phyloP scores from a whole-genome alignment of 2,888 invertebrate species.

The Orchesellides sinensis region DNA sequence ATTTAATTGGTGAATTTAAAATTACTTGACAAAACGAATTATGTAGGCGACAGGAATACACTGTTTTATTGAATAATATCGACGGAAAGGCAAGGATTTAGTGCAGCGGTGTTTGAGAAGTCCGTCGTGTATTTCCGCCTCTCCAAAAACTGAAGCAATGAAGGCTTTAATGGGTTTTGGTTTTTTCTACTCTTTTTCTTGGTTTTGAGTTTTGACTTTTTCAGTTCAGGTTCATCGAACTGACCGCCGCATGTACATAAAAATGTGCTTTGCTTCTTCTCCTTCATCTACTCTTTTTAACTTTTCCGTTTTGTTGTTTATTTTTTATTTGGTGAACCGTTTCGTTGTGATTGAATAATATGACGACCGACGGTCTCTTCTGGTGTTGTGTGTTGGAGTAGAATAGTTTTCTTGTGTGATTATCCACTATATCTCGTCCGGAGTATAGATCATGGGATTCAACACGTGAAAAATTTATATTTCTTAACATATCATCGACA shows the following conservation, averaged over 20 bases:
- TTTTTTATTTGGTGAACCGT: slow-evolving; percentile 46
- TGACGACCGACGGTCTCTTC: slow-evolving; percentile 1
- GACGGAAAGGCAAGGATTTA: too few relatives aligned
- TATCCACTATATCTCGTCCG: too few relatives aligned
- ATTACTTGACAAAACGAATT: too few relatives aligned
- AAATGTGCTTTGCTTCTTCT: slow-evolving; percentile 29
- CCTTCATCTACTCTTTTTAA: background rate
- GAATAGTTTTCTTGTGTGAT: slow-evolving; percentile 3
- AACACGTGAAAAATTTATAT: slow-evolving; percentile 18
- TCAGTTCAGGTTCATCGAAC: slow-evolving; percentile 68
- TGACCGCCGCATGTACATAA: slow-evolving; percentile 52
- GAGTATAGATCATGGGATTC: too few relatives aligned
- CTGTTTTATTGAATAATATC: too few relatives aligned
- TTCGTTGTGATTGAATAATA: slow-evolving; percentile 52
- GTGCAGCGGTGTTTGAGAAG: too few relatives aligned
- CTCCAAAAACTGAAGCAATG: too few relatives aligned
- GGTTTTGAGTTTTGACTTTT: slow-evolving; percentile 54
- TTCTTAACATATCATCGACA: slow-evolving; percentile 41
- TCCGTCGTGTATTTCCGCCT: too few relatives aligned
- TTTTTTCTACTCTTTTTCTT: background rate
- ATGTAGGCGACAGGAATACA: too few relatives aligned
- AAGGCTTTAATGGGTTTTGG: too few relatives aligned
- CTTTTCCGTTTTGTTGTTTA: slow-evolving; percentile 11
- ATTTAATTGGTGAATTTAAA: too few relatives aligned
- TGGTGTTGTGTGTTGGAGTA: slow-evolving; percentile 29